Evolutionary conservation across 1,140 invertebrate genomes (phyloP).

Genomic region (Cydia strobilella): DNA sequence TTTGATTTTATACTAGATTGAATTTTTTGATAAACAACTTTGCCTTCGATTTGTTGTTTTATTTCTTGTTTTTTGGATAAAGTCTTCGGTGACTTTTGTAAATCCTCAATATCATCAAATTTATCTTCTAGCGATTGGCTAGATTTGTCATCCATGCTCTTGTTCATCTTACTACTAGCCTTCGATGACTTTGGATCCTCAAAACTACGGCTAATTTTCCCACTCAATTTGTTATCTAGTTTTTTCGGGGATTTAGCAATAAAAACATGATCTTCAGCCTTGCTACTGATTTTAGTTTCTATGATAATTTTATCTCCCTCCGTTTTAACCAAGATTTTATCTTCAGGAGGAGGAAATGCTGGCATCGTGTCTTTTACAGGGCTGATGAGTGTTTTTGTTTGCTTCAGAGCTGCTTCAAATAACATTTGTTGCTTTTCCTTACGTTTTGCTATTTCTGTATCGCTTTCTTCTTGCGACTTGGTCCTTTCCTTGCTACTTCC

Average conservation of each 20-base stretch:
- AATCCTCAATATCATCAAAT: constrained; percentile 78
- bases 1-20: constrained; percentile 80
- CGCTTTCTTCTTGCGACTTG: constrained; percentile 85
- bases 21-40: constrained; percentile 80
- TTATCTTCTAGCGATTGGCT: constrained; percentile 82
- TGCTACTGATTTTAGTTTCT: constrained; percentile 83
- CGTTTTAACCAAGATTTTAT: constrained; percentile 83
- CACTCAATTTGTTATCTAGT: constrained; percentile 82
- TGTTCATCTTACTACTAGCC: constrained; percentile 79
- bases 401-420: constrained; percentile 85
- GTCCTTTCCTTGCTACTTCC: constrained; percentile 83
- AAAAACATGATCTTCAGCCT: constrained; percentile 83
- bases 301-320: constrained; percentile 84
- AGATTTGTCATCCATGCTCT: constrained; percentile 82
- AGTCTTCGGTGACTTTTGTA: constrained; percentile 82
- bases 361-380: constrained; percentile 85
- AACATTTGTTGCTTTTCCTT: constrained; percentile 86
- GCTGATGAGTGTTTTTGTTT: constrained; percentile 85
- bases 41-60: constrained; percentile 83
- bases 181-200: constrained; percentile 82
- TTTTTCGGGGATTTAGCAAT: constrained; percentile 86
- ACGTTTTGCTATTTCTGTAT: constrained; percentile 84
- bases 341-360: constrained; percentile 84
- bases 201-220: constrained; percentile 85
- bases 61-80: constrained; percentile 82